Evolutionary conservation across 2,113 vertebrate species (phyloP).

Genomic region (Sceloporus tristichus): DNA sequence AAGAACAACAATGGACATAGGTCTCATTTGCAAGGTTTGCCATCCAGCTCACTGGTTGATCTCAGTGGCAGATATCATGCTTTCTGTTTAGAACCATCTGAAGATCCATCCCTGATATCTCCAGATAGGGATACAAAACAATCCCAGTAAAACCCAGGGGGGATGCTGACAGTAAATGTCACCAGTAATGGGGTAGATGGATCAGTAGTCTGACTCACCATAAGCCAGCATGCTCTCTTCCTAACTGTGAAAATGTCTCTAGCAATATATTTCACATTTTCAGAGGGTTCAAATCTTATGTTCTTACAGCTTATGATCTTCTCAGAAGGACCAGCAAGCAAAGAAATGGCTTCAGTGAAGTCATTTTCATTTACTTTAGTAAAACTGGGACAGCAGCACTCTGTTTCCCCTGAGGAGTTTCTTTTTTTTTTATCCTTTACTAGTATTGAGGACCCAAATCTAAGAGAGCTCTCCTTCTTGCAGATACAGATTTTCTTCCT

Average conservation of each 20-base stretch:
- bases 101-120: too few species aligned
- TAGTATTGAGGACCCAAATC: background rate
- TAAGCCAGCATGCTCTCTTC: too few species aligned
- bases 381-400: too few species aligned
- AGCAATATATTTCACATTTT: background rate
- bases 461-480: background rate
- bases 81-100: too few species aligned
- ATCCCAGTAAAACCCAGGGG: too few species aligned
- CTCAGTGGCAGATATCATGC: too few species aligned
- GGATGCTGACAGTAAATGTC: too few species aligned
- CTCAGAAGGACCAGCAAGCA: background rate
- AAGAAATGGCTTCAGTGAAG: background rate
- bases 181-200: too few species aligned
- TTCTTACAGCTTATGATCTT: background rate
- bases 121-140: too few species aligned
- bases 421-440: background rate
- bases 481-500: conserved; percentile 1
- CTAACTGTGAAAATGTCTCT: background rate
- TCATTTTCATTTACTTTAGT: background rate
- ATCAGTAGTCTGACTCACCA: too few species aligned
- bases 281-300: background rate
- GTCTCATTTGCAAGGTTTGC: background rate
- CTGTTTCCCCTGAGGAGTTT: background rate
- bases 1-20: background rate
- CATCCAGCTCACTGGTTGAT: too few species aligned